Base-by-base conservation (phyloP, 2,113 vertebrate genomes). In the Alectura lathami region DNA sequence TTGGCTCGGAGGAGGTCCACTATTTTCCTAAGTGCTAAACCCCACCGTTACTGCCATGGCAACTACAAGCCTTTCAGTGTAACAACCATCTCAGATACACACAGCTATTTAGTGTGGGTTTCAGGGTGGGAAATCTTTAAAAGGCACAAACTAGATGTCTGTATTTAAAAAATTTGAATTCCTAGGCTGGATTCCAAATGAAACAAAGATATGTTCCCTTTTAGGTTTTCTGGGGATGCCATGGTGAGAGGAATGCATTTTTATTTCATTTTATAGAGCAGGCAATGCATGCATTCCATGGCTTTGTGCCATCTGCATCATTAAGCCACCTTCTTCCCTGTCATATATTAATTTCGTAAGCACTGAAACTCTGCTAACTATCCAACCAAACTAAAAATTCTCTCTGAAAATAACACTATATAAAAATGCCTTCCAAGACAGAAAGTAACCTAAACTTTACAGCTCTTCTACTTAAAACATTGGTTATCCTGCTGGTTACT, bases 331-430 rank as follows among this genome's bases (percentile, higher is more conserved):
- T 95, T 90, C 73, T 87, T 75, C 50, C 42, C 21, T 64, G 69
- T 50, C 83, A 86, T 69, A 50, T 80, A 66, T 50, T 84, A 88
- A 82, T 59, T 57, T 90, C 1, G 0, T 48, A 89, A 81, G n/a
- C 53, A 86, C 57, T 30, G 34, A 87, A 92, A 73, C 73, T 73
- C 64, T 56, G 38, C 45, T 73, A 73, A 77, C 36, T 57, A 26
- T 72, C 53, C 38, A 86, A 40, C 32, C 63, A 88, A 89, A 81
- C 82, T 82, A 91, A 94, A 96, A 97, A 94, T 85, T 91, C 64
- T 14, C 43, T 67, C 51, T 59, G 38, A 92, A 88, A 94, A 76
- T 23, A 64, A 75, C 23, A 24, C 23, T 60, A 5, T 24, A 36
- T 38, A 62, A 67, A 92, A 92, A 50, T 29, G 18, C 45, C 18